These are phyloP conservation scores for Hyperoplus lanceolatus DNA, from an alignment of 2,797 vertebrate genomes.

Conservation along the genomic window DNA sequence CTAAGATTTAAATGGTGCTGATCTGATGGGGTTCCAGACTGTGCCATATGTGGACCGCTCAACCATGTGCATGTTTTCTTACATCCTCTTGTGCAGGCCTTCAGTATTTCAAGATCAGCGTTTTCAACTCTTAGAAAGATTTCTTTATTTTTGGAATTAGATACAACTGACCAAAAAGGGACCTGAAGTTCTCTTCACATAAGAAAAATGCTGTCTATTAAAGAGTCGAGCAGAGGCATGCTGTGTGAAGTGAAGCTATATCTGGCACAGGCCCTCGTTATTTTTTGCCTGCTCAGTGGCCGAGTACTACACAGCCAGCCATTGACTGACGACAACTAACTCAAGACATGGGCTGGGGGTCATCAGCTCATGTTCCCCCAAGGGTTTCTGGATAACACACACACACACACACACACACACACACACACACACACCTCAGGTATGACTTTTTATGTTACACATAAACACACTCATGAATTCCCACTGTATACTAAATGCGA, in stretches of 20 bases:
- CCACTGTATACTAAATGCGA: constrained; percentile 51
- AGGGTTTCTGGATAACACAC: constrained; percentile 34
- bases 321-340: constrained; percentile 72
- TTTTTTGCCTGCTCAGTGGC: constrained; percentile 68
- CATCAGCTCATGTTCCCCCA: constrained; percentile 40
- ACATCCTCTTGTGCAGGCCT: constrained; percentile 14
- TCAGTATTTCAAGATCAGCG: constrained; percentile 37
- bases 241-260: constrained; percentile 70
- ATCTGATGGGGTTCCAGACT: constrained; percentile 29
- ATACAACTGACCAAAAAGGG: constrained; percentile 57
- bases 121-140: constrained; percentile 46
- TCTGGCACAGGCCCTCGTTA: constrained; percentile 74
- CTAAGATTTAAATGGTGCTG: constrained; percentile 39
- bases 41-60: constrained; percentile 33
- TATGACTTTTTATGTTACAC: constrained; percentile 20
- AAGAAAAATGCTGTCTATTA: constrained; percentile 65
- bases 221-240: constrained; percentile 59
- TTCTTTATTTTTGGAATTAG: constrained; percentile 45
- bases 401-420: neutral
- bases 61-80: constrained; percentile 22
- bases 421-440: neutral
- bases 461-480: neutral
- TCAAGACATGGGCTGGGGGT: constrained; percentile 47
- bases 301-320: constrained; percentile 65
- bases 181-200: constrained; percentile 50